Percentiles rank a stretch among this genome's conserved stretches.
Evolutionary conservation across 2,888 invertebrate genomes (phyloP).

Genomic region (Cosmia trapezina): DNA sequence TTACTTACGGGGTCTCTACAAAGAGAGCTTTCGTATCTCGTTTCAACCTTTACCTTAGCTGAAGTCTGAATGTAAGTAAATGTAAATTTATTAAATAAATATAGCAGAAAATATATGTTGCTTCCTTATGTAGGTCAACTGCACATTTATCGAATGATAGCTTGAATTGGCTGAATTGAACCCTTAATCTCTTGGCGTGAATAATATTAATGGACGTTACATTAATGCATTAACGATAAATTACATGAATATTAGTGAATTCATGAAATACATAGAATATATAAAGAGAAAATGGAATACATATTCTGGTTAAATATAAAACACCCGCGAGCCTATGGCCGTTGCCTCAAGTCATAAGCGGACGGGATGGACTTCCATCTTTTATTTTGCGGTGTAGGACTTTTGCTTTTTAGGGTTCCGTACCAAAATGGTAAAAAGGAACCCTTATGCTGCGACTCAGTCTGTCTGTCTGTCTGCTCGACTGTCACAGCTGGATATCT

Average conservation of each 20-base stretch:
- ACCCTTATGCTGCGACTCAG: too few relatives aligned
- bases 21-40: constrained; percentile 44
- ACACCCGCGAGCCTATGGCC: constrained; percentile 70
- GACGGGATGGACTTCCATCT: not conserved
- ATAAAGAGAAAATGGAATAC: constrained; percentile 74
- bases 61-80: constrained; percentile 32
- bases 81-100: constrained; percentile 46
- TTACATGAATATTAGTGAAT: constrained; percentile 70
- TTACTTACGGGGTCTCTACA: constrained; percentile 48
- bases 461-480: too few relatives aligned
- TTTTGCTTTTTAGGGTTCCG: too few relatives aligned
- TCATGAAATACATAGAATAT: constrained; percentile 64
- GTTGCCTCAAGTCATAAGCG: constrained; percentile 57
- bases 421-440: too few relatives aligned
- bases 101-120: constrained; percentile 41
- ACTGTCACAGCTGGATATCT: too few relatives aligned
- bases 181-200: constrained; percentile 49
- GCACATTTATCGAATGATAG: constrained; percentile 8
- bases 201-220: constrained; percentile 55
- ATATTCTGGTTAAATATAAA: constrained; percentile 75
- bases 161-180: constrained; percentile 25
- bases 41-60: constrained; percentile 36
- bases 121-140: constrained; percentile 38
- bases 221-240: constrained; percentile 62
- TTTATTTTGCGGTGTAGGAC: not conserved